phyloP scores from a whole-genome alignment of 2,797 vertebrate genomes.

The Phyllotis vaccarum region DNA sequence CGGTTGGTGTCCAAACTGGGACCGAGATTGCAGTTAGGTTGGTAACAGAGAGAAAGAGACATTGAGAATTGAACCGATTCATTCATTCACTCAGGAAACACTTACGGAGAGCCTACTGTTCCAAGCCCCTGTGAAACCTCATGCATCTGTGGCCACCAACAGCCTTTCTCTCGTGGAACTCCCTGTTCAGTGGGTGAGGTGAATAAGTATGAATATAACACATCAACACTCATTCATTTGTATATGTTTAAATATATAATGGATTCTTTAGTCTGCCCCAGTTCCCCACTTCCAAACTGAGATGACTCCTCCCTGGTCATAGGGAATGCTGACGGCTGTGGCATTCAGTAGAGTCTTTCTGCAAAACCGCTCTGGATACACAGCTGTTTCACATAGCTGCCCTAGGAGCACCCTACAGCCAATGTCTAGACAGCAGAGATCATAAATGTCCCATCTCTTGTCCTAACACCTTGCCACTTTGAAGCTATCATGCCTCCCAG shows the following conservation, averaged over 20 bases:
- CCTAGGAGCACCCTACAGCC: neutral
- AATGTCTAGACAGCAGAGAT: neutral
- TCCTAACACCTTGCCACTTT: neutral
- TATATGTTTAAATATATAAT: neutral
- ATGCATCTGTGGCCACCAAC: neutral
- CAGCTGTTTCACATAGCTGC: neutral
- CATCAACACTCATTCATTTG: neutral
- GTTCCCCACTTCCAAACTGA: neutral
- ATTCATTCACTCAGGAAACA: neutral
- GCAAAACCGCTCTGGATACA: neutral
- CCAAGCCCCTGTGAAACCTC: constrained; percentile 30
- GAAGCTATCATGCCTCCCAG: neutral
- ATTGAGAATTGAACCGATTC: neutral
- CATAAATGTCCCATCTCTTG: neutral
- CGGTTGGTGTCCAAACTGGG: neutral
- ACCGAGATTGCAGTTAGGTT: neutral
- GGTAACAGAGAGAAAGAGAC: neutral
- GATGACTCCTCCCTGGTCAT: too few relatives aligned
- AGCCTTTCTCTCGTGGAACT: neutral
- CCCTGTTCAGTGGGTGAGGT: neutral
- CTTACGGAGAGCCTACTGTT: neutral
- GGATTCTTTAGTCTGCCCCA: neutral
- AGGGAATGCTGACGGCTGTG: neutral
- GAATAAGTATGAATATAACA: neutral
- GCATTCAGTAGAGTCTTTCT: neutral